A percentile compares a stretch with the other conserved stretches of the same genome.
These are phyloP conservation scores for Halesus radiatus DNA, from an alignment of 1,140 invertebrate species.

Conservation along the genomic window DNA sequence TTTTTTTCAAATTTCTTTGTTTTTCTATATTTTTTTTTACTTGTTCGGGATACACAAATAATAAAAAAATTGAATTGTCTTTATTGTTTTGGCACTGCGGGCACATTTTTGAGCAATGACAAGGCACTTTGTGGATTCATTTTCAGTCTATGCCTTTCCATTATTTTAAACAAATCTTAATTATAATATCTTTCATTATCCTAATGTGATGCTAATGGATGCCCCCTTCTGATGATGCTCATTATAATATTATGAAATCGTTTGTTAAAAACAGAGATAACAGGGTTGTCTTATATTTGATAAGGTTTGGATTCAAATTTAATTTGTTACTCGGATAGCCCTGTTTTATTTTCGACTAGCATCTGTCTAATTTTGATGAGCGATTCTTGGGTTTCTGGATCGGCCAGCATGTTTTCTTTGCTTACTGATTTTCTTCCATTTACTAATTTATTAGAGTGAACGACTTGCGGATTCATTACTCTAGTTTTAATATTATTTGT, in stretches of 20 bases:
- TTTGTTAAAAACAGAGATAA: too few species aligned
- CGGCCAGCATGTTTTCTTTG: slow-evolving; percentile 20
- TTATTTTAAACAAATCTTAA: not conserved
- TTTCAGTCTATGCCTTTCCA: slow-evolving; percentile 35
- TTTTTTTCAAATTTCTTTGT: too few species aligned
- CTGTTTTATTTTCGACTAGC: slow-evolving; percentile 54
- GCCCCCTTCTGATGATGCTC: too few species aligned
- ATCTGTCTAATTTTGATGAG: slow-evolving; percentile 53
- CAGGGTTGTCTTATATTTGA: too few species aligned
- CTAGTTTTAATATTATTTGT: slow-evolving; percentile 37
- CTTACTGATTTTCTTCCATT: slow-evolving; percentile 4
- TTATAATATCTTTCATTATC: not conserved
- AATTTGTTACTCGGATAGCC: slow-evolving; percentile 47
- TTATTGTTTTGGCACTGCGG: too few species aligned
- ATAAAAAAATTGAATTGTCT: too few species aligned
- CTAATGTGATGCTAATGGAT: too few species aligned
- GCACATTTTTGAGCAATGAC: not conserved
- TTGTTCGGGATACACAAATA: too few species aligned
- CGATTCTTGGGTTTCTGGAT: slow-evolving; percentile 45
- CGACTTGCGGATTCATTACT: slow-evolving; percentile 50
- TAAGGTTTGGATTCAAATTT: not conserved
- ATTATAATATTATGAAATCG: too few species aligned
- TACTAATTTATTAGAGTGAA: slow-evolving; percentile 11
- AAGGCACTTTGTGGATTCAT: slow-evolving; percentile 19
- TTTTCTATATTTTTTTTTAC: too few species aligned